Percentiles rank a stretch among this genome's conserved stretches.
Conservation (phyloP, 2,797 vertebrate species). For the Paramormyrops hopkinsi region DNA sequence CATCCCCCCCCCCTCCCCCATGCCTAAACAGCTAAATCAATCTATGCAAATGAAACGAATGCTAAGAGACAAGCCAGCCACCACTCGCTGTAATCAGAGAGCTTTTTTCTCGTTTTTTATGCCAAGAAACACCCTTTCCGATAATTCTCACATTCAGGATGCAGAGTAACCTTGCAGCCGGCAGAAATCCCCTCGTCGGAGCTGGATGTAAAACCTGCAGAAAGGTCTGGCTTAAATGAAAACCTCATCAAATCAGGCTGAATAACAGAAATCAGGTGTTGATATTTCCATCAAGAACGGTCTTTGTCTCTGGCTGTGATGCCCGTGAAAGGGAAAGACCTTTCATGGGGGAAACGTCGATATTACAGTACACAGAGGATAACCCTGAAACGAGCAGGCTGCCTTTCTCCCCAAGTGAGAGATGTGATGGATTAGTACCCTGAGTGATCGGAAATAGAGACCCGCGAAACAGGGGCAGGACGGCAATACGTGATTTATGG, state of each 20-base stretch:
- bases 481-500: neutral
- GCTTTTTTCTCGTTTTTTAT: neutral
- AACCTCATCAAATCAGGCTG: neutral
- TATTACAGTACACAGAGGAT: neutral
- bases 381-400: neutral
- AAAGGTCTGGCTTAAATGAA: neutral
- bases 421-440: slow-evolving; percentile 5
- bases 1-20: neutral
- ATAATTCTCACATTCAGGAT: neutral
- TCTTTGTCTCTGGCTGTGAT: neutral
- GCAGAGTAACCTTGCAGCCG: neutral
- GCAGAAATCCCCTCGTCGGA: neutral
- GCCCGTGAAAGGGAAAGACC: neutral
- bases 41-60: neutral
- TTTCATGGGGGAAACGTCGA: neutral
- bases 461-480: neutral
- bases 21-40: neutral
- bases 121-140: neutral
- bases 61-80: neutral
- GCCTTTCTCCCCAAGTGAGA: neutral
- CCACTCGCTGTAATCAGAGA: neutral
- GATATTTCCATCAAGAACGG: neutral
- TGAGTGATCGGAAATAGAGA: neutral
- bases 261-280: neutral
- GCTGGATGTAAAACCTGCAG: neutral